Conservation (phyloP, 2,113 vertebrate species). For the Arenaria interpres region DNA sequence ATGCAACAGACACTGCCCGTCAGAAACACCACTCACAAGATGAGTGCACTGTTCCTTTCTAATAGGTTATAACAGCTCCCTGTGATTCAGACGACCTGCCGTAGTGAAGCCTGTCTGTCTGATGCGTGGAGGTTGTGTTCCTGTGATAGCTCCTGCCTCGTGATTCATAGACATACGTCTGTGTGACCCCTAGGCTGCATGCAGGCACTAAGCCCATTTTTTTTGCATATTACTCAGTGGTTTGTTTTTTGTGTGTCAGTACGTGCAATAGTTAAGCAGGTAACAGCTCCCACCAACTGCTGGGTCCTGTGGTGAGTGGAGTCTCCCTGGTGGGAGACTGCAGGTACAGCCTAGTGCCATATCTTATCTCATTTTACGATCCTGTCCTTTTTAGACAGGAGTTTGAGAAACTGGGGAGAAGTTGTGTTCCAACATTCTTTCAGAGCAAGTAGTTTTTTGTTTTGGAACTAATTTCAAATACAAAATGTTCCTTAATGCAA, state of each 20-base stretch:
- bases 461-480: not conserved
- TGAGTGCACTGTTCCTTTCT: not conserved
- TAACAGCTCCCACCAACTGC: not conserved
- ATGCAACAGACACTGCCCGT: not conserved
- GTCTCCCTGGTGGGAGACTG: not conserved
- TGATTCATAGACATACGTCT: not conserved
- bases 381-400: not conserved
- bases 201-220: not conserved
- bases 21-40: fast-evolving
- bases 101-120: not conserved
- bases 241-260: not conserved
- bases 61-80: not conserved
- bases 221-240: not conserved
- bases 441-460: not conserved
- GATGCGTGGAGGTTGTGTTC: not conserved
- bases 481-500: not conserved
- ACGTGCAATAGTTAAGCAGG: not conserved
- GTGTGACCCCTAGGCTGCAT: not conserved
- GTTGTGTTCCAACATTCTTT: not conserved
- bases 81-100: not conserved
- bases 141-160: not conserved
- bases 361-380: fast-evolving
- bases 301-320: not conserved
- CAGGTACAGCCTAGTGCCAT: not conserved
- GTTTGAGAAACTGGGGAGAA: not conserved